Evolutionary conservation across 2,113 vertebrate species (phyloP), one percentile per base, ranked within the genome.

Genomic region (Leptocoma aspasia): DNA sequence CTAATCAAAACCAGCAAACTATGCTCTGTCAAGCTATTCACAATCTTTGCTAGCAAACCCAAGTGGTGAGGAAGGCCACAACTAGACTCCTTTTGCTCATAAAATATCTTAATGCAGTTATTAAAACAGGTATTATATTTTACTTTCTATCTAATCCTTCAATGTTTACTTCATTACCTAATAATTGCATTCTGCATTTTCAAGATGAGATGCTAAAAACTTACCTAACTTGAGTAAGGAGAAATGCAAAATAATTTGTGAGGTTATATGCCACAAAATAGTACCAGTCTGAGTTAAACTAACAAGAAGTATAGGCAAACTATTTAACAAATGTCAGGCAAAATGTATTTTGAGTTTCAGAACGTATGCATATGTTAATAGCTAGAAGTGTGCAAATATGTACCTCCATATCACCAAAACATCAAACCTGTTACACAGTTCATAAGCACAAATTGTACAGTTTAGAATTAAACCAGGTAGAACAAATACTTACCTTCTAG

Each of bases 391-490:
- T 24, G 18, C 31, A 63, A 5, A 7, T 26, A 42, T 1, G 0
- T 30, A 33, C 27, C 27, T 56, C n/a, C 19, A 1, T 10, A 65
- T 39, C 37, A 70, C 30, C 21, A 66, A 47, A 85, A 69, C 4
- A n/a, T 0, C 1, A 2, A 64, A 24, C 33, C 66, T 30, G 5
- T 56, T n/a, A 70, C 23, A 76, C 18, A 41, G 30, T 41, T 82
- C 14, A 10, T 17, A 68, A 82, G 11, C 4, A 33, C 5, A 9
- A 65, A 21, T 59, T 71, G 16, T 0, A n/a, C 0, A 2, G 17
- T 30, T 75, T 44, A 53, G 30, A 59, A 72, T 87, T 65, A 53
- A 82, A 76, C 3, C 3, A 35, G 4, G 7, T 3, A 82, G 19
- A 76, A 65, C 7, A 89, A 70, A 75, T 33, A 47, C 3, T 22